Evolutionary conservation across 2,888 invertebrate genomes (phyloP), one percentile per base, ranked within the genome.

Genomic region (Chrysomela aeneicollis): DNA sequence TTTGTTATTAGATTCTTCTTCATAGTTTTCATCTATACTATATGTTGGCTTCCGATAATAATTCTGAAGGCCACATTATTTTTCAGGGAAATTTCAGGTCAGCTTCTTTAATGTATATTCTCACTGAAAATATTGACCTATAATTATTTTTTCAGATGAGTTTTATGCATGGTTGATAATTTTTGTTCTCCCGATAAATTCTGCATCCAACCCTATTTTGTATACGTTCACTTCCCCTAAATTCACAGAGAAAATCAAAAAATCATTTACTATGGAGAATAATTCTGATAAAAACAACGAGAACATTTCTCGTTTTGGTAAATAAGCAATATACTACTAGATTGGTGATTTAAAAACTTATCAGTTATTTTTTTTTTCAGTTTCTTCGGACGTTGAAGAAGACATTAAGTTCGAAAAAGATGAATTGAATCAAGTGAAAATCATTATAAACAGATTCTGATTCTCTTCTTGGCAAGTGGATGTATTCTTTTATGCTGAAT

Each of bases 1-100:
- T 87, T 91, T 75, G 89, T 89, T 0, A 81, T 89, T 19, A 81
- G 88, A 67, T 90, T 91, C 78, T 90, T 90, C 76, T 86, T 90
- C 74, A 90, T 91, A 69, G 90, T 91, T 0, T 76, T 90, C 22
- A 89, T 90, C 0, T 89, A 91, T 76, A 86, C 86, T n/a, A 78
- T 87, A 59, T 91, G 91, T 76, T 91, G 91, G 91, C 85, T 87
- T 12, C 91, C 91, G 6, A 89, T 91, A 57, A 88, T 90, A 37
- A 76, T 84, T 22, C 82, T 89, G 63, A 91, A 91, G 79, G 83
- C 88, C 52, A 79, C 87, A 68, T 90, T 89, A 82, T 83, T 42
- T 6, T 42, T 42, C 42, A 15, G 15, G 2, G 55, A 46, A 68
- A 84, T 89, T 64, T 85, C 87, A 63, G 84, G 89, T 89, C 78